These are phyloP conservation scores for Amphipoea lucens DNA, from an alignment of 2,888 invertebrate genomes.

Conservation along the genomic window DNA sequence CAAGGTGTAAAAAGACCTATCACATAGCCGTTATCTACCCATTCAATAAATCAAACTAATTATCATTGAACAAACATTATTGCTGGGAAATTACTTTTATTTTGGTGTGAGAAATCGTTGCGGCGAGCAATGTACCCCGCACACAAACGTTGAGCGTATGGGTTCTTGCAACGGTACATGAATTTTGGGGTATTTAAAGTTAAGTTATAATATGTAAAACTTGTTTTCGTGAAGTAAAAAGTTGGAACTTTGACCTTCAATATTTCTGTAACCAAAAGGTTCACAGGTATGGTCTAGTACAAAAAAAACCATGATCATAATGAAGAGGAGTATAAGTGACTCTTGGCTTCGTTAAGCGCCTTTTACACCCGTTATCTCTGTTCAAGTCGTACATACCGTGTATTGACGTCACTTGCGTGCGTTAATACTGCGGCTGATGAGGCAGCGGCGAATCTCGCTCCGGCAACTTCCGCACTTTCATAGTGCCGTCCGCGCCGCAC, in stretches of 20 bases:
- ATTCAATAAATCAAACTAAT: neutral
- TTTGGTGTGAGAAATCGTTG: neutral
- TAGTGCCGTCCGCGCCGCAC: slow-evolving; percentile 99
- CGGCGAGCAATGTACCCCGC: too few species aligned
- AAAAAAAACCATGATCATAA: neutral
- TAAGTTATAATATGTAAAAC: neutral
- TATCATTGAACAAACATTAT: too few species aligned
- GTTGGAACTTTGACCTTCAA: neutral
- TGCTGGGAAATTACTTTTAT: neutral
- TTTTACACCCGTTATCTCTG: neutral
- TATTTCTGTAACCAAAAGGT: neutral
- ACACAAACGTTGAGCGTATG: too few species aligned
- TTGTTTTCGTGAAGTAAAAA: neutral
- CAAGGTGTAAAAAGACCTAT: neutral
- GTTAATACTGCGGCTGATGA: slow-evolving; percentile 81
- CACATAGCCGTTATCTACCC: neutral
- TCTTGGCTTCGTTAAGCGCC: neutral
- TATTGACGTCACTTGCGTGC: slow-evolving; percentile 29
- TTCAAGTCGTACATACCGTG: slow-evolving; percentile 27
- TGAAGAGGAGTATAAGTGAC: neutral
- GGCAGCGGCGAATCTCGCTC: slow-evolving; percentile 91
- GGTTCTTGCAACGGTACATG: too few species aligned
- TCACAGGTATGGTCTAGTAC: neutral
- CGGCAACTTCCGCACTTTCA: slow-evolving; percentile 98
- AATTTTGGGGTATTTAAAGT: too few species aligned